A percentile compares a stretch with the other conserved stretches of the same genome.
Conservation (phyloP, 1,140 invertebrate species). For the Atopsyche davidsoni region DNA sequence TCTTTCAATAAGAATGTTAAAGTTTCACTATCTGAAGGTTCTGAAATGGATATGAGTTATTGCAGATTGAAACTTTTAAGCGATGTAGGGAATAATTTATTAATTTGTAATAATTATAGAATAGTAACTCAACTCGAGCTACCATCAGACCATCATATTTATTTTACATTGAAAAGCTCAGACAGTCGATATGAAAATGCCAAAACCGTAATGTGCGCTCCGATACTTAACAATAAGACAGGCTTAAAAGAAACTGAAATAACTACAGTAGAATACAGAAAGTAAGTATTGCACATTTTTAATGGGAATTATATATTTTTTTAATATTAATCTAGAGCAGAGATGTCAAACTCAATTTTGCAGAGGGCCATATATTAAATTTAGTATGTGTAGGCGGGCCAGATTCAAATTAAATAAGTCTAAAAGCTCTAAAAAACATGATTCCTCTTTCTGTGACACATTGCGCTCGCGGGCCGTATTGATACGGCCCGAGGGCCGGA, state of each 20-base stretch:
- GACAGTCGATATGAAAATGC: slow-evolving; percentile 3
- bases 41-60: slow-evolving; percentile 14
- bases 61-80: slow-evolving; percentile 14
- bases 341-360: too few species aligned
- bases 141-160: slow-evolving; percentile 4
- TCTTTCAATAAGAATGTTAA: background rate
- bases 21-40: slow-evolving; percentile 11
- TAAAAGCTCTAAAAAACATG: too few species aligned
- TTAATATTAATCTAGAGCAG: too few species aligned
- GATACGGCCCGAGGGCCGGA: too few species aligned
- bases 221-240: slow-evolving; percentile 20
- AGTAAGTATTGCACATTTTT: slow-evolving; percentile 11
- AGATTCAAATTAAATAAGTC: too few species aligned
- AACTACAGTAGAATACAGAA: slow-evolving; percentile 15
- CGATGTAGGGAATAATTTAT: slow-evolving; percentile 11
- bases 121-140: background rate
- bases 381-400: too few species aligned
- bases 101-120: slow-evolving; percentile 6
- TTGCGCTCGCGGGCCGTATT: too few species aligned
- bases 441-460: too few species aligned
- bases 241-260: slow-evolving; percentile 18
- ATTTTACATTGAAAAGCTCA: slow-evolving; percentile 20
- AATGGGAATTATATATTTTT: too few species aligned
- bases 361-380: too few species aligned
- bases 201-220: slow-evolving; percentile 15